phyloP scores from a whole-genome alignment of 2,888 invertebrate species.

The Pollenia griseotomentosa region DNA sequence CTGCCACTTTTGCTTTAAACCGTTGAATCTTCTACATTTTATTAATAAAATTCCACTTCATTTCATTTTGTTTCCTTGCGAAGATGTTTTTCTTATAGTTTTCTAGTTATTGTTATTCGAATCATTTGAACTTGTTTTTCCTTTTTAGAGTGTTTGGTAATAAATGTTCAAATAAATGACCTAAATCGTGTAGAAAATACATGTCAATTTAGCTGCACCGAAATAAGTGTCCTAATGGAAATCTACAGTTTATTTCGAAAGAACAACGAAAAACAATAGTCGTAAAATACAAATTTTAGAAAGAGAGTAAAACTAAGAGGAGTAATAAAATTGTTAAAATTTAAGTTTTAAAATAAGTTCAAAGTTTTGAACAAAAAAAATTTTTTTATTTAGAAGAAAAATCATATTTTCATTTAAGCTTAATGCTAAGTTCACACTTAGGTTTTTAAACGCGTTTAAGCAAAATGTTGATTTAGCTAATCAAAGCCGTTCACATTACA shows the following conservation, averaged over 20 bases:
- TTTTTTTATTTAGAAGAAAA: too few relatives aligned
- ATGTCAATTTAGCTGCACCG: slow-evolving; percentile 57
- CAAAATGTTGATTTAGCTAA: too few relatives aligned
- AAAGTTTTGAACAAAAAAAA: too few relatives aligned
- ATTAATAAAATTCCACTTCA: slow-evolving; percentile 21
- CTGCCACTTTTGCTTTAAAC: too few relatives aligned
- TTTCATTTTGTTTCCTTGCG: neutral
- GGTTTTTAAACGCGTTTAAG: too few relatives aligned
- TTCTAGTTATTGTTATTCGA: slow-evolving; percentile 1
- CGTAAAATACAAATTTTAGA: neutral
- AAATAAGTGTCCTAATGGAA: slow-evolving; percentile 63
- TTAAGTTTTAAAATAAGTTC: too few relatives aligned
- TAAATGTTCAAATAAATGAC: slow-evolving; percentile 66
- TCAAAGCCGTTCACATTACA: too few relatives aligned
- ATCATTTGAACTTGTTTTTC: neutral
- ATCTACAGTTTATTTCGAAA: slow-evolving; percentile 5
- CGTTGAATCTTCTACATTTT: neutral
- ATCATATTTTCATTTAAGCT: too few relatives aligned
- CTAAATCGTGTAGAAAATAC: slow-evolving; percentile 66
- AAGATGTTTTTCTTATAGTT: neutral
- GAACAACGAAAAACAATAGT: neutral
- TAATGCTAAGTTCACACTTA: too few relatives aligned
- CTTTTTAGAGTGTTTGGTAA: slow-evolving; percentile 13
- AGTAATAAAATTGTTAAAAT: too few relatives aligned
- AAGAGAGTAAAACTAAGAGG: too few relatives aligned